Percentiles rank a stretch among this genome's conserved stretches.
phyloP scores from a whole-genome alignment of 2,113 vertebrate genomes.

The Tichodroma muraria region DNA sequence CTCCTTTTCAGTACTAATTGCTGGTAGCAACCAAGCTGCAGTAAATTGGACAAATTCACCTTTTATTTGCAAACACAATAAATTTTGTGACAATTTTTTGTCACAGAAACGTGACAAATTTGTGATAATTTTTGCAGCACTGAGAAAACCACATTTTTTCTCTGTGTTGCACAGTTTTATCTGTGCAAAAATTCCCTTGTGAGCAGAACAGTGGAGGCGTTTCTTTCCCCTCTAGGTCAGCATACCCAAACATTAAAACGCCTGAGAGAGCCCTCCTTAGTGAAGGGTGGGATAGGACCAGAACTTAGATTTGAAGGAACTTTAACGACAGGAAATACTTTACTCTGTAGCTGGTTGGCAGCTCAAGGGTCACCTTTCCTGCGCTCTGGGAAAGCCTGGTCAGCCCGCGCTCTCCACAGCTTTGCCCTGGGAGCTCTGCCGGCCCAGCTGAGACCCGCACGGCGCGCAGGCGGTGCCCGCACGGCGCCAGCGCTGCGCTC shows the following conservation, averaged over 20 bases:
- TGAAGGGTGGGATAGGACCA: background rate
- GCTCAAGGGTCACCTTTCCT: background rate
- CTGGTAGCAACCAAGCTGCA: background rate
- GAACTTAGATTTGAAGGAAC: background rate
- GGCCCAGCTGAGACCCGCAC: background rate
- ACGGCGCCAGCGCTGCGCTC: fast-evolving
- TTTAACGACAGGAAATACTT: background rate
- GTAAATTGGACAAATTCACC: background rate
- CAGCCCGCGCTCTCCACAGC: too few relatives aligned
- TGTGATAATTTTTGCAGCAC: too few relatives aligned
- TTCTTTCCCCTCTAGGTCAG: background rate
- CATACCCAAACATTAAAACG: background rate
- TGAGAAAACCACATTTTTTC: too few relatives aligned
- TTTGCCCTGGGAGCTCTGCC: fast-evolving
- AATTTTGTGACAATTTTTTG: too few relatives aligned
- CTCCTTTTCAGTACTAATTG: background rate
- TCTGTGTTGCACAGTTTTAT: too few relatives aligned
- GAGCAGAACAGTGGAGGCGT: background rate
- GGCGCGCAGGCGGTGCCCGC: fast-evolving
- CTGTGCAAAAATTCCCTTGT: background rate
- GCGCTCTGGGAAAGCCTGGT: background rate
- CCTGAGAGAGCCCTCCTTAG: too few relatives aligned
- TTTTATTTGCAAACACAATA: background rate
- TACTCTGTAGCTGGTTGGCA: background rate
- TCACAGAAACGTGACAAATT: too few relatives aligned